Evolutionary conservation across 2,888 invertebrate genomes (phyloP), one percentile per base, ranked within the genome.

Genomic region (Sarcophaga carnaria): DNA sequence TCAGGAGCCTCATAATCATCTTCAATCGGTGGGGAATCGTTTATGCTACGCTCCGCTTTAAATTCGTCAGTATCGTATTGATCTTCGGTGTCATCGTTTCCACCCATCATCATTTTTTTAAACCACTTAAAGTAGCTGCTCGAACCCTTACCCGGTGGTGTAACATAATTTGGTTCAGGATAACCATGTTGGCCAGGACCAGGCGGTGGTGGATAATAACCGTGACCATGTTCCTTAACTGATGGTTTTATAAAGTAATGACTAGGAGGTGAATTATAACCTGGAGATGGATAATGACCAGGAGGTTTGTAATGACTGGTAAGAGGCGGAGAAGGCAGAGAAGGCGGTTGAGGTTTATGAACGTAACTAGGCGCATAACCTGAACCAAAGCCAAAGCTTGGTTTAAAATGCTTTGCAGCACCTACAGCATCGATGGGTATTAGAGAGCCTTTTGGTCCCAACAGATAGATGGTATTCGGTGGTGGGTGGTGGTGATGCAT

Each of bases 371-470:
- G 37, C 37, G 37, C n/a, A n/a, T 14, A n/a, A 14, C 17, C 20
- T 22, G 20, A 20, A 49, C 47, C 22, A 22, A 22, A 12, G 10
- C 47, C 59, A 22, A 27, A 17, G 25, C 45, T 17, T 47, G 45
- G 25, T n/a, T 11, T 17, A 59, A 17, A 60, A 14, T 37, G 60
- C 20, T 80, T 59, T 37, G 59, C 45, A 8, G 47, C 8, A 59
- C 72, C 78, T 49, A 83, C 63, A 63, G 67, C 67, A 14, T 83
- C 67, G 14, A 83, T 22, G 5, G 83, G 83, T 27, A 83, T 83
- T 8, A 83, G 62, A 17, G 66, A 74, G 2, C 83, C 83, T 12
- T 83, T 83, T 10, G 83, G 83, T 6, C 78, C 83, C 22, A 83
- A 74, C 17, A 83, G 37, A 77, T 74, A 83, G 20, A 78, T 22